phyloP scores from a whole-genome alignment of 2,797 vertebrate genomes.

The Anomalospiza imberbis region DNA sequence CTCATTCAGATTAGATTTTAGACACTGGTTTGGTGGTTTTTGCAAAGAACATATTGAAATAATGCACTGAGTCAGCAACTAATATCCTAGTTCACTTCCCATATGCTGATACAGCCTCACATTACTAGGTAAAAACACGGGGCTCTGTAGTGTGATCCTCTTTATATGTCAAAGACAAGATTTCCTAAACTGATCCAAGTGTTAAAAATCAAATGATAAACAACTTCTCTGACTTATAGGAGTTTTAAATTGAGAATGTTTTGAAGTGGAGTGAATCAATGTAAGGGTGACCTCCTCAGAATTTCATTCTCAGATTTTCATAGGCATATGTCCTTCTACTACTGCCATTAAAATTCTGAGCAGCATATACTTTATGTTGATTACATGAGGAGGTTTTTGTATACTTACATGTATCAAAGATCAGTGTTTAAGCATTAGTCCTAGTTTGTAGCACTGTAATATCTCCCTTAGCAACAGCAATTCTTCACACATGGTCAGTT shows the following conservation, averaged over 20 bases:
- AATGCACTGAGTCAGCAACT: background rate
- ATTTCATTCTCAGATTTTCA: background rate
- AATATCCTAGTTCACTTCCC: background rate
- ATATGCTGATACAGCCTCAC: background rate
- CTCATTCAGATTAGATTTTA: background rate
- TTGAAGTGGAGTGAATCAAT: background rate
- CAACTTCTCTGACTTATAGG: fast-evolving
- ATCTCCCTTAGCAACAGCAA: background rate
- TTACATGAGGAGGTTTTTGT: background rate
- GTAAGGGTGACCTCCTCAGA: background rate
- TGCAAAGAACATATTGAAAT: background rate
- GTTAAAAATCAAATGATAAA: background rate
- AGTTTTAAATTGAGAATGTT: background rate
- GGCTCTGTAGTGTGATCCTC: background rate
- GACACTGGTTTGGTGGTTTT: background rate
- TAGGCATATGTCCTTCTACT: background rate
- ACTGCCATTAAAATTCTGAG: background rate
- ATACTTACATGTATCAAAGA: background rate
- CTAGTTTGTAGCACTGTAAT: background rate
- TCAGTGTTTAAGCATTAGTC: background rate
- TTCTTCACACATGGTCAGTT: background rate
- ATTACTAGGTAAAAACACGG: background rate
- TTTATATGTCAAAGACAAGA: background rate
- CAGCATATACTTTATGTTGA: background rate
- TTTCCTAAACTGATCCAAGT: background rate